phyloP scores from a whole-genome alignment of 64 coral and sea anemone genomes.

The Montipora efflorescens region DNA sequence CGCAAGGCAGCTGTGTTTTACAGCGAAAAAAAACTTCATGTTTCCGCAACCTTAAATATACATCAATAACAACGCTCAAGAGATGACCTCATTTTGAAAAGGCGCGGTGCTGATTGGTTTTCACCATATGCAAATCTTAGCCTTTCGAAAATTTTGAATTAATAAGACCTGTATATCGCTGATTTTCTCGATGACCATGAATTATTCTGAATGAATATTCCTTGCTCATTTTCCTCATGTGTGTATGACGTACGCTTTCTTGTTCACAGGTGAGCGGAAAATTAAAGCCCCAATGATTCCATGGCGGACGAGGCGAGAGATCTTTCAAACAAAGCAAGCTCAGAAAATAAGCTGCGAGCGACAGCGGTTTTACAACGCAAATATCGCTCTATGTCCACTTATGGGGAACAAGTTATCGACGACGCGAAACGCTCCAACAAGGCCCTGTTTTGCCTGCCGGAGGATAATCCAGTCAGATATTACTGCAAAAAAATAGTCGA shows the following conservation, averaged over 20 bases:
- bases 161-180: slow-evolving; percentile 20
- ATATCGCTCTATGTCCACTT: slow-evolving; percentile 81
- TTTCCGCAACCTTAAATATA: slow-evolving; percentile 72
- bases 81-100: slow-evolving; percentile 53
- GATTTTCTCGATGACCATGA: slow-evolving; percentile 46
- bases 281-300: slow-evolving; percentile 66
- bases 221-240: slow-evolving; percentile 40
- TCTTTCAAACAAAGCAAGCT: slow-evolving; percentile 31
- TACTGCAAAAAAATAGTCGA: slow-evolving; percentile 97
- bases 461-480: slow-evolving; percentile 76
- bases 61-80: slow-evolving; percentile 75
- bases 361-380: slow-evolving; percentile 84
- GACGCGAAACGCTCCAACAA: slow-evolving; percentile 78
- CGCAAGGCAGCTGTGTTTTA: slow-evolving; percentile 70
- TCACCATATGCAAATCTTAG: slow-evolving; percentile 75
- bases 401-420: slow-evolving; percentile 74
- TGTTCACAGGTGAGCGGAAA: slow-evolving; percentile 19
- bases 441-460: slow-evolving; percentile 82
- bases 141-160: slow-evolving; percentile 44
- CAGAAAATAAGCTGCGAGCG: slow-evolving; percentile 75
- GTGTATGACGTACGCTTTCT: slow-evolving; percentile 19
- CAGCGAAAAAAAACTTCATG: slow-evolving; percentile 50
- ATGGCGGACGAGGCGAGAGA: slow-evolving; percentile 84
- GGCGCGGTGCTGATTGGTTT: slow-evolving; percentile 58
- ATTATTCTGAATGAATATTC: slow-evolving; percentile 49